Evolutionary conservation across 30 jellyfish, hydroid and myxozoan species (phyloP).

Genomic region (Nemopilema nomurai): DNA sequence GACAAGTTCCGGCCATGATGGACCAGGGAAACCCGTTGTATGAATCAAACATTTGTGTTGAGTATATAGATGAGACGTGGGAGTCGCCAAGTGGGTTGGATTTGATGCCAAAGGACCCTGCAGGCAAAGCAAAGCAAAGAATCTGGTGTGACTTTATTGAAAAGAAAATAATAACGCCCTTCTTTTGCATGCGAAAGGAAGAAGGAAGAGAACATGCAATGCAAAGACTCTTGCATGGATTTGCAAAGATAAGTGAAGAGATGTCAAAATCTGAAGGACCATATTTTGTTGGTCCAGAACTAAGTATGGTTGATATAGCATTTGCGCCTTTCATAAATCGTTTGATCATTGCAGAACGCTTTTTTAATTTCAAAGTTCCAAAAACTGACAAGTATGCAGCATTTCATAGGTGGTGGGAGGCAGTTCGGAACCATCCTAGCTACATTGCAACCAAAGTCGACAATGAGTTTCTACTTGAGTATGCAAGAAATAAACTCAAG

Average conservation of each 20-base stretch:
- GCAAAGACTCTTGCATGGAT: slow-evolving; percentile 27
- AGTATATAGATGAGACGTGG: slow-evolving; percentile 66
- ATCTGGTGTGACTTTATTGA: slow-evolving; percentile 60
- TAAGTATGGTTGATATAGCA: slow-evolving; percentile 58
- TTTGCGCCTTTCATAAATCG: slow-evolving; percentile 61
- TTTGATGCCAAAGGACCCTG: slow-evolving; percentile 64
- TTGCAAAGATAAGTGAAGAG: slow-evolving; percentile 24
- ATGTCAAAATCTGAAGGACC: slow-evolving; percentile 60
- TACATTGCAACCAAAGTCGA: slow-evolving; percentile 54
- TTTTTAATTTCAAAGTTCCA: slow-evolving; percentile 52
- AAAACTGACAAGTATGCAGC: slow-evolving; percentile 39
- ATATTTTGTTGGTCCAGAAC: slow-evolving; percentile 52
- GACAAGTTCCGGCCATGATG: slow-evolving; percentile 72
- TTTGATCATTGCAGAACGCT: slow-evolving; percentile 34
- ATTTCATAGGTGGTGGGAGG: slow-evolving; percentile 60
- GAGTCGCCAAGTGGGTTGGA: slow-evolving; percentile 62
- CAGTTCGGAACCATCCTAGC: slow-evolving; percentile 55
- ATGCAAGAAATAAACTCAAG: slow-evolving; percentile 41
- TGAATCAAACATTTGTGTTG: slow-evolving; percentile 72
- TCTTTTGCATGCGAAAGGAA: slow-evolving; percentile 53
- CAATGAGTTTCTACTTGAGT: slow-evolving; percentile 35
- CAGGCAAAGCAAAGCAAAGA: slow-evolving; percentile 58
- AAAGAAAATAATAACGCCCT: slow-evolving; percentile 47
- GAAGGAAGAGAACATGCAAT: slow-evolving; percentile 46
- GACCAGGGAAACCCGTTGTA: slow-evolving; percentile 52